phyloP scores from a whole-genome alignment of 1,140 invertebrate genomes.

The Bombus superbus region DNA sequence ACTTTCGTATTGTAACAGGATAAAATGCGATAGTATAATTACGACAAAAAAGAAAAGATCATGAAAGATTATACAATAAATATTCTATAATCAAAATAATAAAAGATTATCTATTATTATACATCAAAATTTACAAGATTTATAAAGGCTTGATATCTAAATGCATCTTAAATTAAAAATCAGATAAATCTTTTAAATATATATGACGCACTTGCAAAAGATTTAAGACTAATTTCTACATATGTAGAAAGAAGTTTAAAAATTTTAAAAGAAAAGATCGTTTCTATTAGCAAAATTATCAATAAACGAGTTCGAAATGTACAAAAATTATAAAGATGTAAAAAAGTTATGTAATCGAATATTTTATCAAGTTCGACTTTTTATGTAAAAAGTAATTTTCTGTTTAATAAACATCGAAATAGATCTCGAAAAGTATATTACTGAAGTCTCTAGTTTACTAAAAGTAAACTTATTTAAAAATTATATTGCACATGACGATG shows the following conservation, averaged over 20 bases:
- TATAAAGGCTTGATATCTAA: not conserved
- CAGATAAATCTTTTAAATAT: not conserved
- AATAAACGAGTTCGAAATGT: not conserved
- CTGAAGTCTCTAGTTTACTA: no score
- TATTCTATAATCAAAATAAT: constrained; percentile 31
- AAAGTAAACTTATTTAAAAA: constrained; percentile 15
- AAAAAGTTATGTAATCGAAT: not conserved
- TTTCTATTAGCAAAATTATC: not conserved
- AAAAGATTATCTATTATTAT: constrained; percentile 22
- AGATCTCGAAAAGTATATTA: not conserved
- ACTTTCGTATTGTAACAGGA: constrained; percentile 60
- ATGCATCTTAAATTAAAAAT: not conserved
- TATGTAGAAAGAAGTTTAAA: not conserved
- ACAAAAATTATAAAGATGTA: not conserved
- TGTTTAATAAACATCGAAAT: not conserved
- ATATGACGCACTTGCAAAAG: not conserved
- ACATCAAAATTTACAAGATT: constrained; percentile 7
- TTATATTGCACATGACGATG: not conserved
- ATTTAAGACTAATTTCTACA: constrained; percentile 10
- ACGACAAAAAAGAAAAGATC: not conserved
- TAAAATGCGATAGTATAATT: constrained; percentile 17
- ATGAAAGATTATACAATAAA: constrained; percentile 46
- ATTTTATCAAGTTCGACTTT: not conserved
- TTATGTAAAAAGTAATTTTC: not conserved
- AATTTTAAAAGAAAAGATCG: not conserved